Conservation (phyloP, 2,888 invertebrate species). For the Minunthozetes semirufus region DNA sequence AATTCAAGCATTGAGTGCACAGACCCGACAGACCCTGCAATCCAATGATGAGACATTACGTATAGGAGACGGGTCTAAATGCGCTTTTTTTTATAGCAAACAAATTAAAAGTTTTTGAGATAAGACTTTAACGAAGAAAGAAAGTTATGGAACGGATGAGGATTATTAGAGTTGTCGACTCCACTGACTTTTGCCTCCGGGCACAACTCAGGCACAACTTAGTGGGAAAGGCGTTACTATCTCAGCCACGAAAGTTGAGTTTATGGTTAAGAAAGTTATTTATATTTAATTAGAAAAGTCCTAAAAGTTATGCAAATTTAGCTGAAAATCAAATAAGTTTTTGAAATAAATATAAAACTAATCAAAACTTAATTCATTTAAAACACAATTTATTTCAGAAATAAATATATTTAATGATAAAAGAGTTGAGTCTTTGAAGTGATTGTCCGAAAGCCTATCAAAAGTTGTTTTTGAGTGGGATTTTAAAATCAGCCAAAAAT, state of each 20-base stretch:
- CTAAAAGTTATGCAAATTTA: neutral
- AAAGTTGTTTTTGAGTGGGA: constrained; percentile 4
- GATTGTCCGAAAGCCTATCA: neutral
- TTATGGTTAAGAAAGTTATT: neutral
- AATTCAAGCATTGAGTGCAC: constrained; percentile 12
- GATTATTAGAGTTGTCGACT: constrained; percentile 23
- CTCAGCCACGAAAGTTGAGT: neutral
- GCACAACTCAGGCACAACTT: constrained; percentile 8
- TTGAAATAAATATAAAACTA: too few species aligned
- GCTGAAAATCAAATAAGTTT: too few species aligned
- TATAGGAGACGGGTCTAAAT: neutral
- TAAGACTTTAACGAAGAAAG: neutral
- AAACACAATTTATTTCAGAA: neutral
- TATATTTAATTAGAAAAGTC: neutral
- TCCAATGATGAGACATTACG: neutral
- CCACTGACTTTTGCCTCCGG: constrained; percentile 22
- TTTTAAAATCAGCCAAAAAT: constrained; percentile 9
- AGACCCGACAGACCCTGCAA: neutral
- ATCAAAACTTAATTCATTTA: too few species aligned
- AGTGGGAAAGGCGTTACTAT: constrained; percentile 9
- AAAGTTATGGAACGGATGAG: constrained; percentile 16
- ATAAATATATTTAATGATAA: neutral
- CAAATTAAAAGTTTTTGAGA: constrained; percentile 14
- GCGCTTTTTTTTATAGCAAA: neutral
- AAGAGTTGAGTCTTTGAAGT: neutral